A percentile compares a stretch with the other conserved stretches of the same genome.
Conservation (phyloP, 2,113 vertebrate species). For the Toxotes chatareus region DNA sequence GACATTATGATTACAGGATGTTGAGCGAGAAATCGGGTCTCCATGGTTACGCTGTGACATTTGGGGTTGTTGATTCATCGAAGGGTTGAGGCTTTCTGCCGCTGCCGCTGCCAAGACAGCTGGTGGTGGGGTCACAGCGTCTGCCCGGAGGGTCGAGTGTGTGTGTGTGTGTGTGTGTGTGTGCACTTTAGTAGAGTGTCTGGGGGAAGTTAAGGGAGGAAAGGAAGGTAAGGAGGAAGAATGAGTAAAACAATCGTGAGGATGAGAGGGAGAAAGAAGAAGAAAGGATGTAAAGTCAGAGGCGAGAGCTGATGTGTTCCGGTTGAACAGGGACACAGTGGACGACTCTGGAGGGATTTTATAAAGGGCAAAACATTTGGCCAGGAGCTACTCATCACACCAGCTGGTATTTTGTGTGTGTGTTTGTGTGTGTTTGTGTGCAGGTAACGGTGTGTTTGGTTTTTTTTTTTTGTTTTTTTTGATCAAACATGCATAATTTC, state of each 20-base stretch:
- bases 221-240: not conserved
- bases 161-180: not conserved
- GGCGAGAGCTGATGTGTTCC: constrained; percentile 26
- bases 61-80: constrained; percentile 35
- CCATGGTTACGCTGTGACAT: constrained; percentile 50
- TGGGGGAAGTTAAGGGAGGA: not conserved
- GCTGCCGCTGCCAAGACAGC: constrained; percentile 22
- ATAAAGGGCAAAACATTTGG: constrained; percentile 38
- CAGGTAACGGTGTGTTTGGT: constrained; percentile 40
- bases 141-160: not conserved
- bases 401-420: not conserved
- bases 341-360: not conserved
- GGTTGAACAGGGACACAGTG: not conserved
- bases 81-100: not conserved
- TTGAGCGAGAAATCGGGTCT: not conserved
- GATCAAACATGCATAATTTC: constrained; percentile 79
- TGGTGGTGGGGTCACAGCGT: constrained; percentile 30
- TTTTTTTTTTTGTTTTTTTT: constrained; percentile 33
- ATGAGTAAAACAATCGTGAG: not conserved
- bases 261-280: not conserved
- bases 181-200: not conserved
- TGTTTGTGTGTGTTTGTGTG: constrained; percentile 52
- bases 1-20: constrained; percentile 48
- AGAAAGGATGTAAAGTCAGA: not conserved
- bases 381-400: constrained; percentile 63